phyloP scores from a whole-genome alignment of 2,113 vertebrate species.

The Camelus dromedarius region DNA sequence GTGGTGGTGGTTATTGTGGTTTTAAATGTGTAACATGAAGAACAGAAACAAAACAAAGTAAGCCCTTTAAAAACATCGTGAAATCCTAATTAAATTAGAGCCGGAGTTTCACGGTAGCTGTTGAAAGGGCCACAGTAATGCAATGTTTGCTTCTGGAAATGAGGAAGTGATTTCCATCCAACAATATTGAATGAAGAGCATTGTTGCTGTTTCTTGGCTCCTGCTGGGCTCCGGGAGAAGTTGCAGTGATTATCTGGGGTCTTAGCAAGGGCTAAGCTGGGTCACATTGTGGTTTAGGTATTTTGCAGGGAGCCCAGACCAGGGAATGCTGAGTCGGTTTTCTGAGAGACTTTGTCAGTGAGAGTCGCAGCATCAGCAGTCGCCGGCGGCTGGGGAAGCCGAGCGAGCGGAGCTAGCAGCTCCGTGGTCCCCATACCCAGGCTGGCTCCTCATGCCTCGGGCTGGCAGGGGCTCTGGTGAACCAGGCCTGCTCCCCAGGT shows the following conservation, averaged over 20 bases:
- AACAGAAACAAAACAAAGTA: slow-evolving; percentile 27
- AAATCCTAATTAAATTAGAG: slow-evolving; percentile 49
- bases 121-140: background rate
- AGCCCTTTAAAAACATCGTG: background rate
- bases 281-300: background rate
- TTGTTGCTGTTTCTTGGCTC: background rate
- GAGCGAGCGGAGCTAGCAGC: background rate
- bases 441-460: fast-evolving
- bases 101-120: slow-evolving; percentile 41
- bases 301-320: background rate
- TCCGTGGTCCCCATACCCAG: background rate
- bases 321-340: background rate
- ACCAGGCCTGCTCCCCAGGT: background rate
- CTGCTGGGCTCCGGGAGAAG: background rate
- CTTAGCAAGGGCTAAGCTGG: background rate
- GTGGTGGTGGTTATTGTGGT: background rate
- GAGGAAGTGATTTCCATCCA: background rate
- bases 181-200: background rate
- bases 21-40: background rate
- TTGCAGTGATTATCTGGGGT: background rate
- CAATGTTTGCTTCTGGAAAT: background rate
- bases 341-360: background rate
- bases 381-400: background rate
- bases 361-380: background rate
- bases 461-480: background rate